A percentile compares a stretch with the other conserved stretches of the same genome.
These are phyloP conservation scores for Callocephalon fimbriatum DNA, from an alignment of 2,113 vertebrate species.

Conservation along the genomic window DNA sequence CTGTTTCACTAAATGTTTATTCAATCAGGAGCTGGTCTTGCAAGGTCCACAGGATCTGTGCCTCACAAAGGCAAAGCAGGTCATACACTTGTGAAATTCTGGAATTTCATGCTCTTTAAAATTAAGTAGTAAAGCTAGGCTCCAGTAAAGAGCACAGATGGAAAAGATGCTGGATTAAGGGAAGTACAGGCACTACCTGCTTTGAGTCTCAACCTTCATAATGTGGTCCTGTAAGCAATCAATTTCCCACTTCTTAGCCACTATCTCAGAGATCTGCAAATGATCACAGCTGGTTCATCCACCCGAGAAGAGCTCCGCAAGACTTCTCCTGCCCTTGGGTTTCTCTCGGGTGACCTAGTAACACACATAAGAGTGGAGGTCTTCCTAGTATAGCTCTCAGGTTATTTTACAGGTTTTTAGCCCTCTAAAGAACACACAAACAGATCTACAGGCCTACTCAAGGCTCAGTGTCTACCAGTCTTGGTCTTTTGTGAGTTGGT, in stretches of 20 bases:
- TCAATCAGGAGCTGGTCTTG: not conserved
- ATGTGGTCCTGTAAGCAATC: not conserved
- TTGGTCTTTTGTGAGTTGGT: not conserved
- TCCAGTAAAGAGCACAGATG: rapidly evolving
- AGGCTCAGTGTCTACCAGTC: not conserved
- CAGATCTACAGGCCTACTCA: not conserved
- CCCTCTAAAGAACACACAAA: not conserved
- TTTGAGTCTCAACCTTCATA: not conserved
- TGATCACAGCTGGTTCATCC: not conserved
- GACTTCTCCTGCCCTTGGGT: not conserved
- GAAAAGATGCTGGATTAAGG: not conserved
- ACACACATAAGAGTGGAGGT: not conserved
- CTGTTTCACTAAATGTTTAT: not conserved
- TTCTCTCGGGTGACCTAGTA: not conserved
- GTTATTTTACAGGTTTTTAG: not conserved
- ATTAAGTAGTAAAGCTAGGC: not conserved
- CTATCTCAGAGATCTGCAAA: not conserved
- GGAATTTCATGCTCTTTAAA: not conserved
- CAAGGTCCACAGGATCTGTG: not conserved
- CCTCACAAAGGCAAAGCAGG: not conserved
- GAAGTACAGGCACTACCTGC: not conserved
- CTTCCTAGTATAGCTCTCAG: not conserved
- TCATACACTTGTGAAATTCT: not conserved
- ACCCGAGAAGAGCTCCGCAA: not conserved
- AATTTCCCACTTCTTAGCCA: not conserved